phyloP scores from a whole-genome alignment of 1,140 invertebrate species.

The Heterodera schachtii region DNA sequence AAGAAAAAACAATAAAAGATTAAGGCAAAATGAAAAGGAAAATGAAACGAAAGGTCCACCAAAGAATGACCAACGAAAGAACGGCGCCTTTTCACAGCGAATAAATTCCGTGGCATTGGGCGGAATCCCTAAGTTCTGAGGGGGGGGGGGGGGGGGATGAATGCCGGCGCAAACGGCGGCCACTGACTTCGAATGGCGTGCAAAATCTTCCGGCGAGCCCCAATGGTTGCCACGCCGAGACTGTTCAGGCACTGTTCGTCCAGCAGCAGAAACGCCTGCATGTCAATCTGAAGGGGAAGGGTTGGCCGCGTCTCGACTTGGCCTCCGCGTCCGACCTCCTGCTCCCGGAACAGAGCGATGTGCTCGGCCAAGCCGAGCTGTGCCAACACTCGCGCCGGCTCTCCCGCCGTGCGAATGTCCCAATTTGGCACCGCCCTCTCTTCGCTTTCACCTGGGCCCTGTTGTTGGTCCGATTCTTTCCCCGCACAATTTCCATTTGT shows the following conservation, averaged over 20 bases:
- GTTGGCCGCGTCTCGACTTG: not conserved
- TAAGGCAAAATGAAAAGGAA: too few relatives aligned
- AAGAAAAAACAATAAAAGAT: too few relatives aligned
- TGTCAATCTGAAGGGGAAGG: conserved; percentile 56
- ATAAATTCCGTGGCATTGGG: conserved; percentile 38
- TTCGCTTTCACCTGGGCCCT: not conserved
- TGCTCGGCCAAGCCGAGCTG: conserved; percentile 62
- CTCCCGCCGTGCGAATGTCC: conserved; percentile 56
- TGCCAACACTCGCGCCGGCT: conserved; percentile 59
- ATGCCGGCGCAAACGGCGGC: too few relatives aligned
- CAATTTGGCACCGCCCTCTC: conserved; percentile 43
- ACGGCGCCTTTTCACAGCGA: conserved; percentile 15
- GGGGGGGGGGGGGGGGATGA: not conserved
- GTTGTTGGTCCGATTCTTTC: not conserved
- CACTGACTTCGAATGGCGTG: conserved; percentile 60
- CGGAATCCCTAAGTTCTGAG: conserved; percentile 55
- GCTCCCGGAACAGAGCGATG: conserved; percentile 57
- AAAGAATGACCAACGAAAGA: too few relatives aligned
- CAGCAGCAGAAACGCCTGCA: conserved; percentile 63
- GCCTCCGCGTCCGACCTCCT: conserved; percentile 46
- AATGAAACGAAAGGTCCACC: too few relatives aligned
- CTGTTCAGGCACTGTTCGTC: conserved; percentile 62
- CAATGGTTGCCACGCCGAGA: conserved; percentile 60
- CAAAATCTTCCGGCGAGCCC: conserved; percentile 62
- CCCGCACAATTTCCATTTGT: not conserved